These are phyloP conservation scores for Eucidaris tribuloides DNA, from an alignment of 35 echinoderm and acorn worm species.

Conservation along the genomic window DNA sequence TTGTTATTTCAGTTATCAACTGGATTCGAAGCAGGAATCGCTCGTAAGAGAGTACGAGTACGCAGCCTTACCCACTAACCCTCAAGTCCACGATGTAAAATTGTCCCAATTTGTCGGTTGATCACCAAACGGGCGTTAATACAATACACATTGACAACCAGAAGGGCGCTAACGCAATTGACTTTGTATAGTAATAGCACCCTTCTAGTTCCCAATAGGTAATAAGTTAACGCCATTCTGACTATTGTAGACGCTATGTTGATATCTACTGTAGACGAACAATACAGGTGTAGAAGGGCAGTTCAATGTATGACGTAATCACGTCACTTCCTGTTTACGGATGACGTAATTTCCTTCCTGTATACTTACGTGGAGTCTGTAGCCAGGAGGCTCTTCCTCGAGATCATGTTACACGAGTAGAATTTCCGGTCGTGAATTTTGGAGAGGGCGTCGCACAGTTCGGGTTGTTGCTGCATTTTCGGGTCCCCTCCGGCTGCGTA, in stretches of 20 bases:
- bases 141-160: too few relatives aligned
- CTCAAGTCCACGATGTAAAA: not conserved
- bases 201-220: too few relatives aligned
- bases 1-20: too few relatives aligned
- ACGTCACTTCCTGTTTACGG: not conserved
- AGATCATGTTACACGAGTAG: constrained; percentile 62
- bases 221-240: too few relatives aligned
- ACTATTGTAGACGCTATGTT: too few relatives aligned
- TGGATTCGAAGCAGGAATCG: too few relatives aligned
- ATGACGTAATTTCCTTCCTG: not conserved
- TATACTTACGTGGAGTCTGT: constrained; percentile 64
- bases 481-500: constrained; percentile 21
- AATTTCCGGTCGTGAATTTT: constrained; percentile 64
- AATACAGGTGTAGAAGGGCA: not conserved
- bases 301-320: not conserved
- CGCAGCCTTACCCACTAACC: not conserved
- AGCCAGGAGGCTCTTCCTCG: constrained; percentile 67
- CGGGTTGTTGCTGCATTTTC: constrained; percentile 15
- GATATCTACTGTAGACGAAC: not conserved
- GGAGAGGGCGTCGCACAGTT: constrained; percentile 60
- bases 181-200: too few relatives aligned
- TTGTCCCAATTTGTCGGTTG: not conserved
- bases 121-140: too few relatives aligned
- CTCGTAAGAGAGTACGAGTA: not conserved
- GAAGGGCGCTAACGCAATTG: too few relatives aligned